A percentile compares a stretch with the other conserved stretches of the same genome.
phyloP scores from a whole-genome alignment of 2,888 invertebrate species.

The Ichneumon xanthorius region DNA sequence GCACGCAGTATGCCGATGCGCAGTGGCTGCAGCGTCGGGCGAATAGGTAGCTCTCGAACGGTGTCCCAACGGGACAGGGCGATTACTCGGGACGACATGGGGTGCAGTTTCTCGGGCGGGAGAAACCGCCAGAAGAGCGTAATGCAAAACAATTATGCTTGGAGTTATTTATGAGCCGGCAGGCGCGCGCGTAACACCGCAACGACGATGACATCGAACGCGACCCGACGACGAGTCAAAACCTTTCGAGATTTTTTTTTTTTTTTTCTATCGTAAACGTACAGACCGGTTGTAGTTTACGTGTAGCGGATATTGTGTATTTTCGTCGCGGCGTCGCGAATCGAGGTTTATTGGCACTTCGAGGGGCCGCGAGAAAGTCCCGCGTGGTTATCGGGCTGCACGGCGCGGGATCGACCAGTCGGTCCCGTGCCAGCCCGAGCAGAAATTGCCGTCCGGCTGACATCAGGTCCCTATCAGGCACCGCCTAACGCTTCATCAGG shows the following conservation, averaged over 20 bases:
- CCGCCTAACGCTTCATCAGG: no score
- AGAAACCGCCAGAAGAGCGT: constrained; percentile 63
- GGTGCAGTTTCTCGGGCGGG: constrained; percentile 36
- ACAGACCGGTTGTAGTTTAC: constrained; percentile 12
- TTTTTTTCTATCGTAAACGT: constrained; percentile 15
- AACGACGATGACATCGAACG: constrained; percentile 35
- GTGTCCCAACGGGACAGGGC: constrained; percentile 1
- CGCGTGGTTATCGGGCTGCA: constrained; percentile 12
- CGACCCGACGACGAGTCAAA: constrained; percentile 27
- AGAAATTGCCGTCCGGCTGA: no score
- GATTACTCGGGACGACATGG: constrained; percentile 35
- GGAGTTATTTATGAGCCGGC: constrained; percentile 67
- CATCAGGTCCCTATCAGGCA: no score
- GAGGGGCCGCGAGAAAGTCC: constrained; percentile 17
- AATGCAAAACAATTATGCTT: constrained; percentile 72
- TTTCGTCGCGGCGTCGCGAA: constrained; percentile 40
- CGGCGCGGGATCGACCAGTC: neutral
- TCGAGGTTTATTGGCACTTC: constrained; percentile 46
- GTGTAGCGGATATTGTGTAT: constrained; percentile 24
- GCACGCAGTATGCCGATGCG: neutral
- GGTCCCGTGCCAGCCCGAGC: no score
- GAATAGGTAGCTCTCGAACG: neutral
- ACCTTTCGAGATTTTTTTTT: neutral
- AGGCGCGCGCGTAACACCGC: constrained; percentile 15
- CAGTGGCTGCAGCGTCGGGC: neutral